Base-by-base conservation (phyloP, 2,888 invertebrate genomes). In the Chrysodeixis includens region DNA sequence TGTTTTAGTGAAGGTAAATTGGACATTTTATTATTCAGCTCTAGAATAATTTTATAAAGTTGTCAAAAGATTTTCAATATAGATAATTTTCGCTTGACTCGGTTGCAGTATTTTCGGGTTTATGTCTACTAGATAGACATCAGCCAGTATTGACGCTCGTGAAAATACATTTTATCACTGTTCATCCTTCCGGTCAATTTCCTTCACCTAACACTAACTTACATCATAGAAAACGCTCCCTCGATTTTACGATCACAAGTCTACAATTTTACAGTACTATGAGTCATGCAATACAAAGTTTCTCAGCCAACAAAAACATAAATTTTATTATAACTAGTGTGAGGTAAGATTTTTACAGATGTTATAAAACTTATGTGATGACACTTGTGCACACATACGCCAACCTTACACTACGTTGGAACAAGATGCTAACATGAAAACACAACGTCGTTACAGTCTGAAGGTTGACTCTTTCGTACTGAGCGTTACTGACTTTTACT, bases 311-410 rank as follows among this genome's bases (percentile, higher is more conserved):
- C 66, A 76, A 79, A 72, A 73, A 76, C 58, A 77, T 60, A 61
- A 63, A 64, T 60, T n/a, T 64, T 65, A 60, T 65, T 57, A 51
- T 71, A 62, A 64, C 49, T 70, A 54, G 54, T 64, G 57, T 71
- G 71, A 60, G 66, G 81, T 71, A 82, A 78, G 80, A 82, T 78
- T 81, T 82, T 81, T 76, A 81, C 82, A 81, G 76, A 76, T 81
- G 82, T 73, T 68, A 75, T 68, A 76, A 71, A 69, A 55, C 58
- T 61, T 57, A 40, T 10, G 30, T 66, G 49, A 46, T n/a, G 30
- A 69, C 81, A 81, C 68, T 81, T 81, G 81, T 80, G 57, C 65
- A 70, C 56, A 81, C 69, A 81, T 44, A n/a, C 16, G 60, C 8
- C 71, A 60, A 74, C 69, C 71, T 82, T 74, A 66, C 16, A 57